phyloP scores from a whole-genome alignment of 2,888 invertebrate genomes.

The Synergus laeviventris region DNA sequence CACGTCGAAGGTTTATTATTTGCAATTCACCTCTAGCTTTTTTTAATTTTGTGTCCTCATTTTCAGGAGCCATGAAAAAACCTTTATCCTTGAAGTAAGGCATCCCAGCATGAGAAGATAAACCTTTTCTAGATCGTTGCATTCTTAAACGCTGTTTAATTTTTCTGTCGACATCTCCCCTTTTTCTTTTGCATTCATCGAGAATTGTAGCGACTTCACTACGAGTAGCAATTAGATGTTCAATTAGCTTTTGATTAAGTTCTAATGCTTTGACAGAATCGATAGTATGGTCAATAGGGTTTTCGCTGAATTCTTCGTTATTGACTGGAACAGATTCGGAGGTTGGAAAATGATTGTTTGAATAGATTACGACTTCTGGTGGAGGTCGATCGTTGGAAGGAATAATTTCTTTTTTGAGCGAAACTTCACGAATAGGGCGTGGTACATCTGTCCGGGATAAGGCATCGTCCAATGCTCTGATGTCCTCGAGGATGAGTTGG shows the following conservation, averaged over 20 bases:
- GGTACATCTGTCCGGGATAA: slow-evolving; percentile 50
- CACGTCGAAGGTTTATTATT: slow-evolving; percentile 61
- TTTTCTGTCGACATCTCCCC: slow-evolving; percentile 52
- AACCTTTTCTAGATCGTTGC: slow-evolving; percentile 31
- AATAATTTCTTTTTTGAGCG: slow-evolving; percentile 25
- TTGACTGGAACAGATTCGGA: not conserved
- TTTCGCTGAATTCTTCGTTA: slow-evolving; percentile 69
- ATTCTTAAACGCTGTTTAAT: slow-evolving; percentile 46
- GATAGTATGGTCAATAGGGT: not conserved
- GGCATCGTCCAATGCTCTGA: slow-evolving; percentile 62
- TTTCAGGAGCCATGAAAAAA: slow-evolving; percentile 78
- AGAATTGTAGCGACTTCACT: slow-evolving; percentile 69
- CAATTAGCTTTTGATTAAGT: slow-evolving; percentile 75
- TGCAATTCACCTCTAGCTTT: slow-evolving; percentile 67
- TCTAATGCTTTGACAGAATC: slow-evolving; percentile 42
- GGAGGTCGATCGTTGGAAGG: not conserved
- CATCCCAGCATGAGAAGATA: slow-evolving; percentile 75
- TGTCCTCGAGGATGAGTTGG: slow-evolving; percentile 63
- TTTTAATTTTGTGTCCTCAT: slow-evolving; percentile 80
- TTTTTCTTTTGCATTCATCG: slow-evolving; percentile 72
- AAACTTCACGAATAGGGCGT: slow-evolving; percentile 14
- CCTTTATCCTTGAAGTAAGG: slow-evolving; percentile 83
- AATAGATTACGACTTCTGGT: slow-evolving; percentile 11
- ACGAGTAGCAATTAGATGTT: slow-evolving; percentile 72
- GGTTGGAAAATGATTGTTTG: slow-evolving; percentile 16